These are phyloP conservation scores for Aphelocoma californica DNA, from an alignment of 2,797 vertebrate genomes.

Conservation along the genomic window DNA sequence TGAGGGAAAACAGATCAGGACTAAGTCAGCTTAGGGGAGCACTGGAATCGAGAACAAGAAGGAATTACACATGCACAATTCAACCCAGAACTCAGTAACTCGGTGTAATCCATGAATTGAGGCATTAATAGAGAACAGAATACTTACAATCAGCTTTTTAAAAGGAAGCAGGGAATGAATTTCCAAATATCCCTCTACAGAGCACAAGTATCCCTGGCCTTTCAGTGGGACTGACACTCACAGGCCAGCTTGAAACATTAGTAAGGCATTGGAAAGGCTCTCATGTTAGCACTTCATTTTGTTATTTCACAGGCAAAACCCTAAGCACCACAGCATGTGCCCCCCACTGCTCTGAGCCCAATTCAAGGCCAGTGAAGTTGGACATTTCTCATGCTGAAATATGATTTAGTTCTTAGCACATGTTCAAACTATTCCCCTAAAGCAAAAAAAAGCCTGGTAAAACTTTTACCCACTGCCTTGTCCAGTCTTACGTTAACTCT, in stretches of 20 bases:
- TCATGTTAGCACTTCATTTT: background rate
- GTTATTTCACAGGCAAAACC: background rate
- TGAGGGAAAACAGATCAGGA: slow-evolving; percentile 41
- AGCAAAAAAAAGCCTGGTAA: slow-evolving; percentile 4
- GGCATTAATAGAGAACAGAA: background rate
- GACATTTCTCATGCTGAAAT: background rate
- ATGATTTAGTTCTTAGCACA: background rate
- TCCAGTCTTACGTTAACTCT: background rate
- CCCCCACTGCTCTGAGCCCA: background rate
- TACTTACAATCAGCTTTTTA: background rate
- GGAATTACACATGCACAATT: background rate
- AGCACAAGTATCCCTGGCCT: background rate
- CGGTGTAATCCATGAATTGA: background rate
- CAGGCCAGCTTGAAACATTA: background rate
- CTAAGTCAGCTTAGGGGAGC: background rate
- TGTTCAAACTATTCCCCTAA: background rate
- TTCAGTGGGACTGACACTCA: background rate
- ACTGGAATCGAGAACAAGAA: background rate
- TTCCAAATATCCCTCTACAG: background rate
- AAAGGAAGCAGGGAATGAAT: background rate
- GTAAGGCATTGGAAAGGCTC: background rate
- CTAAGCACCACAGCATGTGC: background rate
- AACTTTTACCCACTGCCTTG: background rate
- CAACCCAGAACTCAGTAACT: background rate
- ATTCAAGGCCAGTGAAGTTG: background rate